Base-by-base conservation (phyloP, 2,888 invertebrate species). In the Asteroscopus sphinx region DNA sequence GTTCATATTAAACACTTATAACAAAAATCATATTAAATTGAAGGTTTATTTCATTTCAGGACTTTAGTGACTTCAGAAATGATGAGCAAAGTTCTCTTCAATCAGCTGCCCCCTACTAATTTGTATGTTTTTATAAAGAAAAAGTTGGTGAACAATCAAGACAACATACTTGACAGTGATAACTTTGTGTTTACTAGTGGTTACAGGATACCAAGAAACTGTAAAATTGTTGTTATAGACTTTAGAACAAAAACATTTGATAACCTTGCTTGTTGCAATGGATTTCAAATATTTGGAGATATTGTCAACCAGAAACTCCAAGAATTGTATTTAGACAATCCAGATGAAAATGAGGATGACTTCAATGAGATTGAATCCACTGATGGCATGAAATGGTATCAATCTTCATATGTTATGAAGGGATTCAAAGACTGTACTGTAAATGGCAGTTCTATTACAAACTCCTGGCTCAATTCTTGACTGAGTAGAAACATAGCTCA, bases 351-450 rank as follows among this genome's bases (percentile, higher is more conserved):
- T 39, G 72, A 79, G 51, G 71, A 81, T 42, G 76, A 85, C 33
- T 86, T 82, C 44, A 66, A 69, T 77, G 90, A 89, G 74, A 92
- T 93, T 58, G 90, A 92, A 72, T 90, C 90, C 1, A 88, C 83
- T 3, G 81, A 89, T 59, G 67, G 67, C 21, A 68, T 75, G 8
- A 84, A 82, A 47, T 96, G 95, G 95, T 95, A 92, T 81, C 95
- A 95, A 74, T 95, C 94, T 13, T 93, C 87, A 47, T 91, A 92
- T 81, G 83, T 93, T 25, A 89, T 95, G 85, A 95, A 95, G 80
- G 95, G 95, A 13, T 95, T 95, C 73, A 95, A 95, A 87, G 95
- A 95, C 77, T 92, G 91, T 73, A 80, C 92, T 80, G 88, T 95
- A 11, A 93, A 95, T 84, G 95, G 95, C 26, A 89, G 85, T 70